Percentiles rank a stretch among this genome's conserved stretches.
These are phyloP conservation scores for Bugula neritina DNA, from an alignment of 2,888 invertebrate species.

Conservation along the genomic window DNA sequence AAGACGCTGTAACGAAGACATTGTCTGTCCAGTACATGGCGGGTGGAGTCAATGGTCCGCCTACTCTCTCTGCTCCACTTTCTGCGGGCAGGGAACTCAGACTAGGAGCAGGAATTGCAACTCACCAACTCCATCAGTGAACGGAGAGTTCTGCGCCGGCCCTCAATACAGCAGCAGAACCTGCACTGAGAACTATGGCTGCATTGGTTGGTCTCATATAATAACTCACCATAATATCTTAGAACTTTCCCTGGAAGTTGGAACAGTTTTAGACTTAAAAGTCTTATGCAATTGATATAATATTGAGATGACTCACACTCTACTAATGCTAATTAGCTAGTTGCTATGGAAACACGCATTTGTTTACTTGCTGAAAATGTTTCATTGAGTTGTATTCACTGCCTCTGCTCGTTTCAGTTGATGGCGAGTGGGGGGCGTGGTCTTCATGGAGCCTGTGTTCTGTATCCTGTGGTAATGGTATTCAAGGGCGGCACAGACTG, in stretches of 20 bases:
- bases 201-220: not conserved
- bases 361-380: too few species aligned
- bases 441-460: slow-evolving; percentile 76
- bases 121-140: not conserved
- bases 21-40: slow-evolving; percentile 47
- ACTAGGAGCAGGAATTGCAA: slow-evolving; percentile 41
- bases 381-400: too few species aligned
- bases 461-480: slow-evolving; percentile 70
- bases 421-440: slow-evolving; percentile 69
- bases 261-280: too few species aligned
- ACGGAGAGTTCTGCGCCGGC: slow-evolving; percentile 4
- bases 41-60: slow-evolving; percentile 74
- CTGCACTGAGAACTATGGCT: slow-evolving; percentile 19
- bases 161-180: not conserved
- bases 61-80: slow-evolving; percentile 74
- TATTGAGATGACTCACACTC: too few species aligned
- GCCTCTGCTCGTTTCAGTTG: too few species aligned
- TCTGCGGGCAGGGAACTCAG: slow-evolving; percentile 69
- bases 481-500: slow-evolving; percentile 74
- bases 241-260: too few species aligned
- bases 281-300: too few species aligned
- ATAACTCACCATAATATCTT: too few species aligned
- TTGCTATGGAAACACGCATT: too few species aligned
- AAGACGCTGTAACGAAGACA: slow-evolving; percentile 1
- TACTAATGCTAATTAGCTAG: too few species aligned